phyloP scores from a whole-genome alignment of 2,888 invertebrate species.

The Acronicta leporina region DNA sequence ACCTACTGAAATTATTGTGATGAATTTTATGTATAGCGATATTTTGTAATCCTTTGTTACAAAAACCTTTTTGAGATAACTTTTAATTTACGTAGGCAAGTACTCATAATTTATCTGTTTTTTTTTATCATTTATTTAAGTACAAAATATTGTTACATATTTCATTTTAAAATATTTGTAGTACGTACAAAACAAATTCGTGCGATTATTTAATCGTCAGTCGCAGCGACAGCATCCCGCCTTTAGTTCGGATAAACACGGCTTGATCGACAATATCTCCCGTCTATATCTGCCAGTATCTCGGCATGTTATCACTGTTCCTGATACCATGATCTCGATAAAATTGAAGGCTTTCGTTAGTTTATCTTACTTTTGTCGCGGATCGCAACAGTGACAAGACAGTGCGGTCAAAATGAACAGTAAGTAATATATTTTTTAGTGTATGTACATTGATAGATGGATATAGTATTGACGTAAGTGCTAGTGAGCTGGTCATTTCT shows the following conservation, averaged over 20 bases:
- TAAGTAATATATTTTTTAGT: slow-evolving; percentile 64
- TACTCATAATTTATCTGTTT: too few relatives aligned
- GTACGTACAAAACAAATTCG: too few relatives aligned
- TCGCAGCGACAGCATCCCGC: slow-evolving; percentile 33
- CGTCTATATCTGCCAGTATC: slow-evolving; percentile 64
- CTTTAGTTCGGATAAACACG: slow-evolving; percentile 63
- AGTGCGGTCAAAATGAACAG: slow-evolving; percentile 80
- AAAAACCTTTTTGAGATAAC: too few relatives aligned
- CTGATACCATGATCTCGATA: slow-evolving; percentile 78
- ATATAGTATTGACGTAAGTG: background rate
- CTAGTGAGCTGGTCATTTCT: background rate
- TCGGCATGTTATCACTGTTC: slow-evolving; percentile 69
- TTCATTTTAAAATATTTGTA: background rate
- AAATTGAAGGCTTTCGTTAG: slow-evolving; percentile 73
- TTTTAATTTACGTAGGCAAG: too few relatives aligned
- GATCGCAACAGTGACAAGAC: slow-evolving; percentile 70
- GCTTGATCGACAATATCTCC: slow-evolving; percentile 79
- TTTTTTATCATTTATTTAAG: too few relatives aligned
- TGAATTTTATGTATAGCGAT: too few relatives aligned
- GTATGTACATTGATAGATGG: slow-evolving; percentile 7
- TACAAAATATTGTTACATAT: background rate
- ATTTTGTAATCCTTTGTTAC: too few relatives aligned
- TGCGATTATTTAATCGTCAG: slow-evolving; percentile 30
- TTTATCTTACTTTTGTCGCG: slow-evolving; percentile 71
- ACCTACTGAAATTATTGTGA: too few relatives aligned